Evolutionary conservation across 2,113 vertebrate species (phyloP).

Genomic region (Neodontobutis hainanensis): DNA sequence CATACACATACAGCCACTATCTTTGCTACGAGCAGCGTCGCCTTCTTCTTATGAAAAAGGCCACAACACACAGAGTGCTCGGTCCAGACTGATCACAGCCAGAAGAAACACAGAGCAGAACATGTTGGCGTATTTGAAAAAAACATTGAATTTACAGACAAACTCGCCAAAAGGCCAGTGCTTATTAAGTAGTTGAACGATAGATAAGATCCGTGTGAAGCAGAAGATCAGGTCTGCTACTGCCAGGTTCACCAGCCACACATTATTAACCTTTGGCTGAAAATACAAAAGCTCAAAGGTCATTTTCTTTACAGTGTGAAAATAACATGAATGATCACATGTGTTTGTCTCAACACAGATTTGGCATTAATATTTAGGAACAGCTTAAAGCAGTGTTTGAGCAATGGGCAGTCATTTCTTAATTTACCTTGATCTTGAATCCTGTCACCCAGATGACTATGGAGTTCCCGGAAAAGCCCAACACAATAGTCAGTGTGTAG

Average conservation of each 20-base stretch:
- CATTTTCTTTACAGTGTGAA: background rate
- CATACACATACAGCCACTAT: constrained; percentile 62
- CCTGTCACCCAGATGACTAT: no score
- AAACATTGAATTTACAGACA: constrained; percentile 80
- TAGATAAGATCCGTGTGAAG: constrained; percentile 65
- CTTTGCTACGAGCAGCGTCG: constrained; percentile 53
- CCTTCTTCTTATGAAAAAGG: constrained; percentile 70
- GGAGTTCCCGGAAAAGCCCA: constrained; percentile 43
- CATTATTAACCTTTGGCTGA: constrained; percentile 68
- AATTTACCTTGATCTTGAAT: no score
- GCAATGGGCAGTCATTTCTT: no score
- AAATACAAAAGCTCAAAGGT: background rate
- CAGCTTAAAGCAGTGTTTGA: no score
- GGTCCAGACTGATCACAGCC: constrained; percentile 51
- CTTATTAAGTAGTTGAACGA: constrained; percentile 68
- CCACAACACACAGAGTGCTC: constrained; percentile 62
- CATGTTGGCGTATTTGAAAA: constrained; percentile 81
- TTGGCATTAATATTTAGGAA: no score
- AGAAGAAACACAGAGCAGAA: constrained; percentile 81
- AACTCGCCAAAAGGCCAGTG: constrained; percentile 78
- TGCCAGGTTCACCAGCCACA: constrained; percentile 61
- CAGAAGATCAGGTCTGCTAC: no score
- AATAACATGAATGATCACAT: no score
- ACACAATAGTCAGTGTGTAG: constrained; percentile 72
- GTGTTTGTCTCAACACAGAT: no score